phyloP scores from a whole-genome alignment of 64 coral and sea anemone species.

The Pocillopora damicornis region DNA sequence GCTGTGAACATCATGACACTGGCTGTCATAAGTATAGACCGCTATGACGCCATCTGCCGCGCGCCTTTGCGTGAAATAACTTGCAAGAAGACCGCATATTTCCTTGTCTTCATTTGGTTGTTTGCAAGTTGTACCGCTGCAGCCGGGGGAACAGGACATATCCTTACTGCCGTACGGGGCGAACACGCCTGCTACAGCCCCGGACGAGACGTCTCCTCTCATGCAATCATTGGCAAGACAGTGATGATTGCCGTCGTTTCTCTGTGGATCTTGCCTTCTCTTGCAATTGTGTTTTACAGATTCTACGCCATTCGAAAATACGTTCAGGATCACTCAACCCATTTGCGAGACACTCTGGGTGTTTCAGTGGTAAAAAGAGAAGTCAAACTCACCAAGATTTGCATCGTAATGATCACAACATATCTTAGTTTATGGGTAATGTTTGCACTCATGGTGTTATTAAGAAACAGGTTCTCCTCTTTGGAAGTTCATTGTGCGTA shows the following conservation, averaged over 20 bases:
- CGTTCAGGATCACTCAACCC: conserved; percentile 37
- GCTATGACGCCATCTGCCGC: conserved; percentile 59
- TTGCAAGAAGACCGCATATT: not conserved
- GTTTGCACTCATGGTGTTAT: conserved; percentile 47
- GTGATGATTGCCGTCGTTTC: conserved; percentile 55
- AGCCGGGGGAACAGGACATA: conserved; percentile 38
- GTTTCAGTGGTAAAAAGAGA: conserved; percentile 11
- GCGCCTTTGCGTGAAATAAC: conserved; percentile 49
- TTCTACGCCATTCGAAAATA: conserved; percentile 49
- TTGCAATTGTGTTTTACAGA: conserved; percentile 38
- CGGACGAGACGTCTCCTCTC: not conserved
- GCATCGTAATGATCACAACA: conserved; percentile 31
- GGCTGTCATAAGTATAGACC: conserved; percentile 55
- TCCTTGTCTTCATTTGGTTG: conserved; percentile 46
- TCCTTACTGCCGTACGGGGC: conserved; percentile 15
- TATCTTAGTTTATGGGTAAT: conserved; percentile 39
- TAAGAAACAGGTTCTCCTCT: conserved; percentile 45
- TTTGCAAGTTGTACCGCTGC: conserved; percentile 42
- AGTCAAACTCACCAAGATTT: conserved; percentile 55
- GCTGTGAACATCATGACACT: conserved; percentile 67
- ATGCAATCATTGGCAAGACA: conserved; percentile 5
- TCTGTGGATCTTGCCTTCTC: conserved; percentile 55
- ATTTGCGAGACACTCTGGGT: conserved; percentile 44
- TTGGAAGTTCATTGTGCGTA: conserved; percentile 44
- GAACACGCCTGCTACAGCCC: conserved; percentile 19